Base-by-base conservation (phyloP, 1,140 invertebrate species). In the Sminthurinus signatus region DNA sequence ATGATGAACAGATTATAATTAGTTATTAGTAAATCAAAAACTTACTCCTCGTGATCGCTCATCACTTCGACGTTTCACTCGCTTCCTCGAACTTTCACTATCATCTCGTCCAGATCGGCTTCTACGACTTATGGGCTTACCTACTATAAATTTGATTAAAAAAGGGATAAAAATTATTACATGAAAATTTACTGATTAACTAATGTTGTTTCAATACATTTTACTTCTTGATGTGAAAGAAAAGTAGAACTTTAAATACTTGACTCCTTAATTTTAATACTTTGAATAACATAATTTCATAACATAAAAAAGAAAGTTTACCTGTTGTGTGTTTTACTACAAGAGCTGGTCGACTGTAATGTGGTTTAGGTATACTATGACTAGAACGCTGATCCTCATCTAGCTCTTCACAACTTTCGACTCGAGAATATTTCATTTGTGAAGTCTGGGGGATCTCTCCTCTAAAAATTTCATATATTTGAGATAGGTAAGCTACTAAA, bases 391-490 rank as follows among this genome's bases (percentile, higher is more conserved):
- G 44, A 19, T 70, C 68, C 2, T 66, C 68, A n/a, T n/a, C n/a
- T 19, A 56, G 39, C 28, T 65, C 68, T 21, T 61, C 54, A 19
- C 15, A 32, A 54, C 31, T 58, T 78, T 86, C 85, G 80, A 86
- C 77, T 81, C 86, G 86, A 25, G 84, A 83, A 79, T 88, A 85
- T 75, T 87, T 88, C 51, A 88, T 82, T 72, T 88, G 84, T 15
- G n/a, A n/a, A n/a, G n/a, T n/a, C n/a, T n/a, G n/a, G n/a, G 88
- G 88, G 72, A 91, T 89, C 79, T 90, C 88, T 64, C 87, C 86
- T 62, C 86, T 81, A 75, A 91, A 91, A 52, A 83, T 81, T 73
- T 92, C 86, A 75, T 90, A 92, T 67, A 94, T 83, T 80, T 91
- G 88, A n/a, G 88, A 86, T 44, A 94, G 78, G 75, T 94, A 95